Evolutionary conservation across 2,113 vertebrate species (phyloP).

Genomic region (Apus apus): DNA sequence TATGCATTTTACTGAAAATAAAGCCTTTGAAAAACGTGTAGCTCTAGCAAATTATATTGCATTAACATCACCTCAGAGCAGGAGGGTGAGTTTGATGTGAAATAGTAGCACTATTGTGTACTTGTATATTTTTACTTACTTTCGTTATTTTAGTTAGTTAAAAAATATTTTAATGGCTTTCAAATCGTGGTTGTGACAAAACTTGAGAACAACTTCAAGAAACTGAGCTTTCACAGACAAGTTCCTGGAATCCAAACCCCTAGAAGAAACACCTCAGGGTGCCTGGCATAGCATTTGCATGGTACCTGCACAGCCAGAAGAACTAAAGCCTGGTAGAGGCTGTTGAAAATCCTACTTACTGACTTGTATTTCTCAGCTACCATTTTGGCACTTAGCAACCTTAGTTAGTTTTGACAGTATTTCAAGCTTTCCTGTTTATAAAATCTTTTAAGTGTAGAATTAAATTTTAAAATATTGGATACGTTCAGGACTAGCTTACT

Average conservation of each 20-base stretch:
- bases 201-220: background rate
- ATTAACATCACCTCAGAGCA: background rate
- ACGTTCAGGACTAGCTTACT: background rate
- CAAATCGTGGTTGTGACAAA: background rate
- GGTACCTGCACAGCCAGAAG: no score
- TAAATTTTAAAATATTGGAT: background rate
- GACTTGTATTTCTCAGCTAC: background rate
- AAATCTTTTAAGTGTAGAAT: background rate
- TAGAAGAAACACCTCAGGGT: rapidly evolving
- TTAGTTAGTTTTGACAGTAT: background rate
- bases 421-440: background rate
- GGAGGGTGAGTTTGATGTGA: background rate
- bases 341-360: background rate
- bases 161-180: background rate
- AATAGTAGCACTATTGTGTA: background rate
- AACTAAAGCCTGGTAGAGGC: background rate
- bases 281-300: background rate
- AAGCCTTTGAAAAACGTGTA: background rate
- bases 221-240: background rate
- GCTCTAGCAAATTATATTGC: background rate
- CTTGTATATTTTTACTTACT: background rate
- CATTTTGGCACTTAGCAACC: background rate
- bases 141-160: background rate
- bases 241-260: background rate
- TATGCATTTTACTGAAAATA: constrained; percentile 43